Evolutionary conservation across 2,797 vertebrate genomes (phyloP).

Genomic region (Phyllotis vaccarum): DNA sequence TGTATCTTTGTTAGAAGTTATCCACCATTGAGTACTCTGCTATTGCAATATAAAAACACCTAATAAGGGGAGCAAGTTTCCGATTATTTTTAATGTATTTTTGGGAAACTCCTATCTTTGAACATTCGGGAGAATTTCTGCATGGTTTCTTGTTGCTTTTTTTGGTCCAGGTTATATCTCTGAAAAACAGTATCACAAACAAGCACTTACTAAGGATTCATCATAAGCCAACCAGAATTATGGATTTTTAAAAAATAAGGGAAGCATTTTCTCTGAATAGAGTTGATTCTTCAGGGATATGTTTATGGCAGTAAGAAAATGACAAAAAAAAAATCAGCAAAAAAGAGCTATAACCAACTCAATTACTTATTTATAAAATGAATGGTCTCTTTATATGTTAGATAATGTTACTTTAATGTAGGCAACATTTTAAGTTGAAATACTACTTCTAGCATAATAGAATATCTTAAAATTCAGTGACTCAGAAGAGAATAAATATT

Average conservation of each 20-base stretch:
- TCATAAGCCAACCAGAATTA: neutral
- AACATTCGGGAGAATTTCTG: neutral
- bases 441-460: neutral
- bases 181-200: neutral
- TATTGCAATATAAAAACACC: neutral
- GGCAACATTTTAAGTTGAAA: slow-evolving; percentile 46
- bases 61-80: neutral
- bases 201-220: neutral
- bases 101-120: neutral
- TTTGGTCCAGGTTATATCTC: neutral
- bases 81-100: neutral
- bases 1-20: neutral
- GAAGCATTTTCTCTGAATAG: neutral
- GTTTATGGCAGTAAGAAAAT: neutral
- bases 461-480: neutral
- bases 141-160: neutral
- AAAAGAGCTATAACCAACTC: neutral
- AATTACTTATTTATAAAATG: neutral
- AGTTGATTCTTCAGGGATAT: neutral
- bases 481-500: neutral
- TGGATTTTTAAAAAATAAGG: neutral
- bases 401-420: neutral
- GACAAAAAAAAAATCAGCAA: neutral
- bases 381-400: neutral
- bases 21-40: too few relatives aligned